Conservation (phyloP, 2,888 invertebrate genomes). For the Hipparchia semele region DNA sequence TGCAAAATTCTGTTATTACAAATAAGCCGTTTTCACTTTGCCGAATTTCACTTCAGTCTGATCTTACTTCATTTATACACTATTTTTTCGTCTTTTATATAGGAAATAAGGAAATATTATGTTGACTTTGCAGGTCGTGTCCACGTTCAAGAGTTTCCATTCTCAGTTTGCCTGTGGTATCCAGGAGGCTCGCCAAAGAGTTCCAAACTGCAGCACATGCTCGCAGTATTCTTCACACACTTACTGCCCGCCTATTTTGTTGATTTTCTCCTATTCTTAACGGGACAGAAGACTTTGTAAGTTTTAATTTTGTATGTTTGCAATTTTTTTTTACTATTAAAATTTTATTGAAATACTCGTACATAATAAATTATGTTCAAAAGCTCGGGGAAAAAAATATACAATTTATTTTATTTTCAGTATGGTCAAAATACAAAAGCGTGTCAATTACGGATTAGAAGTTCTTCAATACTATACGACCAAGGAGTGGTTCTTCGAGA, state of each 20-base stretch:
- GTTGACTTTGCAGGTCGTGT: slow-evolving; percentile 64
- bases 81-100: background rate
- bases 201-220: slow-evolving; percentile 84
- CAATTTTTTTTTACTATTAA: background rate
- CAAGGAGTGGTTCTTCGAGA: slow-evolving; percentile 90
- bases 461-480: slow-evolving; percentile 92
- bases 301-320: slow-evolving; percentile 54
- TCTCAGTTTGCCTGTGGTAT: slow-evolving; percentile 90
- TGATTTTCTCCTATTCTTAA: slow-evolving; percentile 85
- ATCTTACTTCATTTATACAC: background rate
- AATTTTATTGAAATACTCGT: too few species aligned
- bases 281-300: slow-evolving; percentile 91
- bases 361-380: too few species aligned
- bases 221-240: slow-evolving; percentile 88
- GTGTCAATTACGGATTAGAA: slow-evolving; percentile 84
- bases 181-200: slow-evolving; percentile 89
- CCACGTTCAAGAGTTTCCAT: slow-evolving; percentile 87
- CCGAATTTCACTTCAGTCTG: background rate
- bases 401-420: slow-evolving; percentile 75
- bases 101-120: background rate
- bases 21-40: background rate
- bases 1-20: background rate
- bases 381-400: too few species aligned
- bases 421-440: slow-evolving; percentile 85
- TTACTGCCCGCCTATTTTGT: slow-evolving; percentile 90